These are phyloP conservation scores for Marasmarcha lunaedactyla DNA, from an alignment of 2,888 invertebrate genomes.

Conservation along the genomic window DNA sequence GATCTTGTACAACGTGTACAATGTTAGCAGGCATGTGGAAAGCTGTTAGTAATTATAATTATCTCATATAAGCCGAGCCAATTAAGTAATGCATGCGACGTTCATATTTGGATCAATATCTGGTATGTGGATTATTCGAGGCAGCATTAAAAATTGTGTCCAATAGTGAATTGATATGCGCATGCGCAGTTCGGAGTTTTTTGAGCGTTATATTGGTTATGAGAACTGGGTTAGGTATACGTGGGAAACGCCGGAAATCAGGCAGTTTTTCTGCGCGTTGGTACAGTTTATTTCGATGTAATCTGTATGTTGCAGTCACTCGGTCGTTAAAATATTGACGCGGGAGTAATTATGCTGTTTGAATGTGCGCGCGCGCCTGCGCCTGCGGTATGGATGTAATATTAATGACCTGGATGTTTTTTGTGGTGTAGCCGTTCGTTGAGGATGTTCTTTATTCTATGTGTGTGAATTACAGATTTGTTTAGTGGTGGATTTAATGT, in stretches of 20 bases:
- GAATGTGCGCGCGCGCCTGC: too few species aligned
- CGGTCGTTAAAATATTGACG: constrained; percentile 2
- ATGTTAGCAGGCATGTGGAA: not conserved
- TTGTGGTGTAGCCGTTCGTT: too few species aligned
- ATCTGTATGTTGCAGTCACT: not conserved
- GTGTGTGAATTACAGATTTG: too few species aligned
- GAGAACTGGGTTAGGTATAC: constrained; percentile 49
- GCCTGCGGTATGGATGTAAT: too few species aligned
- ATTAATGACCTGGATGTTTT: too few species aligned
- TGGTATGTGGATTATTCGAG: not conserved
- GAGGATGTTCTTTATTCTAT: too few species aligned
- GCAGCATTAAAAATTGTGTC: constrained; percentile 23
- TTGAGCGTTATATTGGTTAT: constrained; percentile 41
- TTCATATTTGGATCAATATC: constrained; percentile 18
- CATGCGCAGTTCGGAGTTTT: constrained; percentile 44
- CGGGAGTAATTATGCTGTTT: not conserved
- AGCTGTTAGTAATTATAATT: too few species aligned
- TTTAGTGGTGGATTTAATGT: too few species aligned
- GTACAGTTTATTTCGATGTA: constrained; percentile 6
- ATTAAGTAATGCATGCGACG: constrained; percentile 16
- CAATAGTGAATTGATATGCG: constrained; percentile 44
- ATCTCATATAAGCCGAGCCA: not conserved
- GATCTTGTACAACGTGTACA: too few species aligned
- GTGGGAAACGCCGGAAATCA: constrained; percentile 52
- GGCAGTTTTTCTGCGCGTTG: constrained; percentile 34